phyloP scores from a whole-genome alignment of 2,888 invertebrate species.

The Hylaea fasciaria region DNA sequence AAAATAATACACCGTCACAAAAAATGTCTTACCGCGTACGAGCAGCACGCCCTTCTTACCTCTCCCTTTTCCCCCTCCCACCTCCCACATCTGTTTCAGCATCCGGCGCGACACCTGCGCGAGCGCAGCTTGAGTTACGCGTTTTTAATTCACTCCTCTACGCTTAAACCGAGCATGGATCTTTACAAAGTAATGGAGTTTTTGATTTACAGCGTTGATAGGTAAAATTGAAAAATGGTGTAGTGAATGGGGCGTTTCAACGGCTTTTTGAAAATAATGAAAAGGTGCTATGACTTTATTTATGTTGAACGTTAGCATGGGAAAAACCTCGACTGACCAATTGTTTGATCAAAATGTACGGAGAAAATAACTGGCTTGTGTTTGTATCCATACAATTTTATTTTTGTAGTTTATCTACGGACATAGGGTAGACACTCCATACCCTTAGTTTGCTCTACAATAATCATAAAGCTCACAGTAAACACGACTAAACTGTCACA shows the following conservation, averaged over 20 bases:
- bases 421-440: too few species aligned
- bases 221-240: conserved; percentile 60
- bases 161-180: conserved; percentile 44
- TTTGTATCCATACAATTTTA: too few species aligned
- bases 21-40: conserved; percentile 46
- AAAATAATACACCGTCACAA: conserved; percentile 39
- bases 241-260: conserved; percentile 40
- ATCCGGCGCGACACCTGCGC: conserved; percentile 83
- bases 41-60: conserved; percentile 52
- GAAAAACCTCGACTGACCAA: too few species aligned
- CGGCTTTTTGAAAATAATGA: conserved; percentile 25
- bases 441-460: too few species aligned
- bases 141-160: conserved; percentile 75
- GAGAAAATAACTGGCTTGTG: too few species aligned
- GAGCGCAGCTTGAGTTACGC: conserved; percentile 70
- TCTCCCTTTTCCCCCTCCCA: conserved; percentile 31
- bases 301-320: not conserved
- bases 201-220: conserved; percentile 67
- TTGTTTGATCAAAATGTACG: too few species aligned
- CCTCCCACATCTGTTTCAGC: conserved; percentile 61
- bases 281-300: not conserved
- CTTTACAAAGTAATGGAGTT: conserved; percentile 62
- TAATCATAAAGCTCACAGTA: too few species aligned
- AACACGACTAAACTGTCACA: too few species aligned
- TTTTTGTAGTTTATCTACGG: too few species aligned